Evolutionary conservation across 2,888 invertebrate species (phyloP).

Genomic region (Empis livida): DNA sequence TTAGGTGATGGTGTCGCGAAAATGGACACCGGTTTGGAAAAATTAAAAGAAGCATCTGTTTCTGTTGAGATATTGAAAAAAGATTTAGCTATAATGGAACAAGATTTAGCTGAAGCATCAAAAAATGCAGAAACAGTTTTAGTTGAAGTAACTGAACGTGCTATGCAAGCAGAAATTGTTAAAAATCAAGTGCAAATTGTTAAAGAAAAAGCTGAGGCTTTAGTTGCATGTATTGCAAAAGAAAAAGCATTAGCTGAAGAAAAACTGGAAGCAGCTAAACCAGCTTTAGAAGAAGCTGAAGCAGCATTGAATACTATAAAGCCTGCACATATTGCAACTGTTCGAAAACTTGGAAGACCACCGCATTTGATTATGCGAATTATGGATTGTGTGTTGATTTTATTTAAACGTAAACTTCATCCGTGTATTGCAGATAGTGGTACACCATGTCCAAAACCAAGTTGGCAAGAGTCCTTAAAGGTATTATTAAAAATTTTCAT

Average conservation of each 20-base stretch:
- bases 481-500: constrained; percentile 28
- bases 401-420: constrained; percentile 83
- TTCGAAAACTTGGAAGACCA: constrained; percentile 85
- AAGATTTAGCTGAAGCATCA: constrained; percentile 83
- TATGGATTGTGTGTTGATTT: constrained; percentile 90
- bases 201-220: constrained; percentile 85
- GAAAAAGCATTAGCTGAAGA: constrained; percentile 86
- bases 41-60: constrained; percentile 87
- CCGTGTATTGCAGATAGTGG: constrained; percentile 69
- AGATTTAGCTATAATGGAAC: constrained; percentile 88
- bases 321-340: constrained; percentile 90
- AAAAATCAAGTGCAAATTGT: constrained; percentile 93
- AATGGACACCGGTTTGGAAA: constrained; percentile 93
- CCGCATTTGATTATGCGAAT: constrained; percentile 96
- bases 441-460: constrained; percentile 75
- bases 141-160: constrained; percentile 82
- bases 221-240: constrained; percentile 73
- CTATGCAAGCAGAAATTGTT: constrained; percentile 89
- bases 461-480: constrained; percentile 93
- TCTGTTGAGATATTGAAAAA: constrained; percentile 85
- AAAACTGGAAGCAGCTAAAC: constrained; percentile 90
- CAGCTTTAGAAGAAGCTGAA: constrained; percentile 91
- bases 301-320: constrained; percentile 91
- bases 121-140: constrained; percentile 81
- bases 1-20: constrained; percentile 78